A percentile compares a stretch with the other conserved stretches of the same genome.
These are phyloP conservation scores for Ciconia stormi DNA, from an alignment of 2,113 vertebrate species.

Conservation along the genomic window DNA sequence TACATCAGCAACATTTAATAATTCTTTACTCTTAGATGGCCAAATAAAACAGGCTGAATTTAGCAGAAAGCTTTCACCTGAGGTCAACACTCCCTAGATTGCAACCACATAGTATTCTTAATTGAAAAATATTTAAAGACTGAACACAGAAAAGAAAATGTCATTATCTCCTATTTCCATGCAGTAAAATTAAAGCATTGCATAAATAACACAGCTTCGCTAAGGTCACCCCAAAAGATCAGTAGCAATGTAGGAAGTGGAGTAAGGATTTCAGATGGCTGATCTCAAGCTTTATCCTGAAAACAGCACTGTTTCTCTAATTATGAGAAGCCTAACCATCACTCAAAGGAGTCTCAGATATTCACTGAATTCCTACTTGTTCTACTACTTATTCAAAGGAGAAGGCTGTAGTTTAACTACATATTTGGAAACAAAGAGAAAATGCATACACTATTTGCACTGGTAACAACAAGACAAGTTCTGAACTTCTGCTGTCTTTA, in stretches of 20 bases:
- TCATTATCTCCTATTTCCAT: background rate
- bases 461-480: background rate
- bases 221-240: background rate
- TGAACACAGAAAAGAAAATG: background rate
- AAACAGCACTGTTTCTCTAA: background rate
- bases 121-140: background rate
- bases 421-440: background rate
- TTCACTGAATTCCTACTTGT: background rate
- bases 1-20: background rate
- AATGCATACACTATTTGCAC: background rate
- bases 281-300: background rate
- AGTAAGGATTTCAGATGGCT: background rate
- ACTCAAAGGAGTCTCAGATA: background rate
- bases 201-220: background rate
- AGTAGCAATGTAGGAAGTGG: background rate
- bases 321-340: background rate
- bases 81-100: background rate
- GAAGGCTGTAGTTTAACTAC: background rate
- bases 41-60: constrained; percentile 1
- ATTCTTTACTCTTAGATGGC: background rate
- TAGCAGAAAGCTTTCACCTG: background rate
- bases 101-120: background rate
- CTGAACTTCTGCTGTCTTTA: background rate
- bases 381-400: background rate
- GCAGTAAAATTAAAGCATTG: background rate